A percentile compares a stretch with the other conserved stretches of the same genome.
Conservation (phyloP, 2,888 invertebrate species). For the Euphydryas editha region DNA sequence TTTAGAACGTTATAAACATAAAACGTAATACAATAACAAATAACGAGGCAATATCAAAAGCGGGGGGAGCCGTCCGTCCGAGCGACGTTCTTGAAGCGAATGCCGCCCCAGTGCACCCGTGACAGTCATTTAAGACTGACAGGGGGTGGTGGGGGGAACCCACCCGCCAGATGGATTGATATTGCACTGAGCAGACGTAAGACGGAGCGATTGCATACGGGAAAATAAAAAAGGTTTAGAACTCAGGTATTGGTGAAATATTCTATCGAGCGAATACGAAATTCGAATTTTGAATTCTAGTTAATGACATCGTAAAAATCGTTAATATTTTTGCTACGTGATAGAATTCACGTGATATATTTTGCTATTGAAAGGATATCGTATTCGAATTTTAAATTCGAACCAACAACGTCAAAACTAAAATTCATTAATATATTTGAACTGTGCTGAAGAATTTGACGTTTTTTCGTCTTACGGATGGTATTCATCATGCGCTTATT, state of each 20-base stretch:
- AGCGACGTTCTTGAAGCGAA: constrained; percentile 67
- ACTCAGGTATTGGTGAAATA: constrained; percentile 2
- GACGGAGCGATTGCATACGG: constrained; percentile 79
- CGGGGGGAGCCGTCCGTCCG: constrained; percentile 70
- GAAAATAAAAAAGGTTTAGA: constrained; percentile 60
- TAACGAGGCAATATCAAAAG: constrained; percentile 73
- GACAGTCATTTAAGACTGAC: constrained; percentile 84
- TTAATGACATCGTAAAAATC: neutral
- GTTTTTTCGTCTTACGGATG: neutral
- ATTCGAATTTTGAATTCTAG: constrained; percentile 1
- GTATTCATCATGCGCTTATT: neutral
- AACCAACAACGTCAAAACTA: neutral
- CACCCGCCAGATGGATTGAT: constrained; percentile 81
- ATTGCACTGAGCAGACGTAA: constrained; percentile 79
- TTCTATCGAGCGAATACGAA: neutral
- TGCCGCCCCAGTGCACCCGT: constrained; percentile 74
- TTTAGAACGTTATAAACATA: constrained; percentile 50
- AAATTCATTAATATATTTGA: neutral
- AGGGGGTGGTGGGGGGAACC: constrained; percentile 60
- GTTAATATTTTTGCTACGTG: neutral
- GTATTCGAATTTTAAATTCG: neutral
- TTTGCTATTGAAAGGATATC: neutral
- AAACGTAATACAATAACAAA: constrained; percentile 67
- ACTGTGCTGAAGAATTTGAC: neutral
- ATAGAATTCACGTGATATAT: neutral